Percentiles rank a stretch among this genome's conserved stretches.
Conservation (phyloP, 1,140 invertebrate genomes). For the Ganaspis sp. region DNA sequence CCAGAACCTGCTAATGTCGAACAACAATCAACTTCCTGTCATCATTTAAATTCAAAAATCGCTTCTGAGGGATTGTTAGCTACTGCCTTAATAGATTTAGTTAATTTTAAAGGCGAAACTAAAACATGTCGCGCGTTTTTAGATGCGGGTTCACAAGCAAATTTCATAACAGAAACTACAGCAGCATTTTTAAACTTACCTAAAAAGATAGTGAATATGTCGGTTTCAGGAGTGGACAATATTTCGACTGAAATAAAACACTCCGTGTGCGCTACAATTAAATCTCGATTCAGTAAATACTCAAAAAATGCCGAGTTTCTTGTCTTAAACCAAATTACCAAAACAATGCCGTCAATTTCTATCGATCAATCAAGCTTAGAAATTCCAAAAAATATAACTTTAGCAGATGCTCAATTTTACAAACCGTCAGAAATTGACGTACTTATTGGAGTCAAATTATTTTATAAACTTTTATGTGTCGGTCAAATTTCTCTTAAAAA, state of each 20-base stretch:
- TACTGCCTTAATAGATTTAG: not conserved
- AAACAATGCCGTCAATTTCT: too few species aligned
- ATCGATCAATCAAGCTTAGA: not conserved
- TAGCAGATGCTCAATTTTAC: constrained; percentile 36
- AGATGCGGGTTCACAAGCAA: not conserved
- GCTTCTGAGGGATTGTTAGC: not conserved
- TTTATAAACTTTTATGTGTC: constrained; percentile 18
- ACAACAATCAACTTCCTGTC: not conserved
- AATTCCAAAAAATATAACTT: constrained; percentile 4
- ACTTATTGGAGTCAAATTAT: constrained; percentile 30
- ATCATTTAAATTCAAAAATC: not conserved
- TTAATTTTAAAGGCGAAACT: not conserved
- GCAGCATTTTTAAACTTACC: not conserved
- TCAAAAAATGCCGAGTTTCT: too few species aligned
- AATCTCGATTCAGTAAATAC: too few species aligned
- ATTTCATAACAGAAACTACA: not conserved
- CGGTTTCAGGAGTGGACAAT: not conserved
- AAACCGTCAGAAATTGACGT: constrained; percentile 31
- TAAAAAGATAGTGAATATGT: not conserved
- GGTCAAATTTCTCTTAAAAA: not conserved
- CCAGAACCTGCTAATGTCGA: too few species aligned
- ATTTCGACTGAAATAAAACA: too few species aligned
- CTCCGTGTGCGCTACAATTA: too few species aligned
- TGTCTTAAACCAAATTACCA: too few species aligned
- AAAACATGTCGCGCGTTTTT: not conserved